Evolutionary conservation across 2,797 vertebrate species (phyloP), one percentile per base, ranked within the genome.

Genomic region (Microctenopoma stevenorrisi): DNA sequence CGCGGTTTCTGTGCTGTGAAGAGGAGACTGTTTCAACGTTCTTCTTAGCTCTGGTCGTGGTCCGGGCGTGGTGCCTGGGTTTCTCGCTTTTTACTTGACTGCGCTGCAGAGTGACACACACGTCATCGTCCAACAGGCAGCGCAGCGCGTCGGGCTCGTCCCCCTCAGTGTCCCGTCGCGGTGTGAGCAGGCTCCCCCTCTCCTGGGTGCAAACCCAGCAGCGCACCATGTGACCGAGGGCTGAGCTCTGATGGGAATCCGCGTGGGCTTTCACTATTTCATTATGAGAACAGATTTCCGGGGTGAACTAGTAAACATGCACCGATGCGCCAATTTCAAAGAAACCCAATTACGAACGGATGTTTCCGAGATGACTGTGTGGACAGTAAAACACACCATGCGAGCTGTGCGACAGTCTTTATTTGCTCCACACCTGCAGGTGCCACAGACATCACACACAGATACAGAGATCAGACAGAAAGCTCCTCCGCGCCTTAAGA

Each of bases 31-130:
- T 22, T 1, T 22, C 22, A 22, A 22, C 13, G 13, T 40, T 13
- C 13, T 40, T 43, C 56, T 63, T 58, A 40, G 48, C 52, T 75
- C 89, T 46, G 8, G 44, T 86, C 85, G 55, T 74, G 67, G 67
- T 49, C 82, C 93, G 94, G 95, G 95, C 93, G 95, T 95, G 96
- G 95, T 93, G 81, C 74, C 74, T 81, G 88, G 95, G 96, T 92
- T 96, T 96, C 95, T 95, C 95, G 93, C 92, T 93, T 83, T 85
- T 77, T 76, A 80, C 89, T 89, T 74, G 62, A 72, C 74, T 65
- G 70, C 62, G 79, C 69, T 37, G 55, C 58, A 59, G 67, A 78
- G 64, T 35, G 70, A 43, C 18, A 60, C 1, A 4, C 49, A 53
- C 71, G 55, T 50, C 1, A 26, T 49, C 14, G 38, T 30, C 14